Evolutionary conservation across 2,888 invertebrate species (phyloP).

Genomic region (Merodon equestris): DNA sequence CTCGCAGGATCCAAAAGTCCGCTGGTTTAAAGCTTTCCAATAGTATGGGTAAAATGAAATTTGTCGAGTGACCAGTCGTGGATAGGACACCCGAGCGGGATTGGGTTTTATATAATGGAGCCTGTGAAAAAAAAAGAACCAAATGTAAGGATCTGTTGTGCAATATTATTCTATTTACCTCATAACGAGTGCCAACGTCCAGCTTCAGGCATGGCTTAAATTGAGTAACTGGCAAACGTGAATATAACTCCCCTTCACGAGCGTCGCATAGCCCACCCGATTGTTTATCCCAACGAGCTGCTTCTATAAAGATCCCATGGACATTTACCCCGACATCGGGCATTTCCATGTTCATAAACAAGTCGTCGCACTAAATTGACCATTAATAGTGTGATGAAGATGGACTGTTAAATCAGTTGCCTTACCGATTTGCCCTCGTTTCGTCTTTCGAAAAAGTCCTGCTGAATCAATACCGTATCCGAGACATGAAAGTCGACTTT

Average conservation of each 20-base stretch:
- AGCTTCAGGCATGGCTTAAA: conserved; percentile 76
- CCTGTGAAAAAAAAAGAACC: conserved; percentile 70
- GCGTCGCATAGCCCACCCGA: conserved; percentile 87
- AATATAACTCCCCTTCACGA: conserved; percentile 79
- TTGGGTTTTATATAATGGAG: conserved; percentile 93
- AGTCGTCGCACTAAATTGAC: conserved; percentile 53
- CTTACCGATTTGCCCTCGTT: conserved; percentile 75
- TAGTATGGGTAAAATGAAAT: conserved; percentile 90
- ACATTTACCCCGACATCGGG: conserved; percentile 86
- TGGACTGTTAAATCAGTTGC: background rate
- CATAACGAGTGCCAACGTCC: conserved; percentile 72
- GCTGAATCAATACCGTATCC: conserved; percentile 82
- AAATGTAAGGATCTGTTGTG: background rate
- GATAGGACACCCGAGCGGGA: conserved; percentile 91
- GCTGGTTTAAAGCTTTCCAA: conserved; percentile 83
- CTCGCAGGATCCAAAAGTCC: conserved; percentile 93
- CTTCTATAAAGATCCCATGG: conserved; percentile 92
- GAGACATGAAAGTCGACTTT: conserved; percentile 89
- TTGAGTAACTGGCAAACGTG: conserved; percentile 75
- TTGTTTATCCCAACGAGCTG: conserved; percentile 89
- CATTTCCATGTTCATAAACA: conserved; percentile 75
- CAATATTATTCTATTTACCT: conserved; percentile 61
- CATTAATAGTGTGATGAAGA: conserved; percentile 71
- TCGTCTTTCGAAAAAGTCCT: conserved; percentile 81
- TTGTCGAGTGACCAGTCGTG: conserved; percentile 95